Base-by-base conservation (phyloP, 2,797 vertebrate species). In the Alexandromys oeconomus region DNA sequence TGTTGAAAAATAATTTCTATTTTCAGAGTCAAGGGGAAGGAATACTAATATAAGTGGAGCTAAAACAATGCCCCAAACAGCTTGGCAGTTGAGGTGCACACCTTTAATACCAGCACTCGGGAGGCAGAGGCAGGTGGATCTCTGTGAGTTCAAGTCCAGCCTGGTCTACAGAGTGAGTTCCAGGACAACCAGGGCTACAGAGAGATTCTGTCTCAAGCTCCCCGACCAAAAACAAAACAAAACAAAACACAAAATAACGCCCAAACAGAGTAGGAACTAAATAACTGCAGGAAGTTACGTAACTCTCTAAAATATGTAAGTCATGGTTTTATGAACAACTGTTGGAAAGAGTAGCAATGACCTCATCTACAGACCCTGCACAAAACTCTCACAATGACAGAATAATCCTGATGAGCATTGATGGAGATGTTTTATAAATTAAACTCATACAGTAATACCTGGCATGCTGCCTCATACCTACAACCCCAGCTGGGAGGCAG, bases 1-100 rank as follows among this genome's bases (percentile, higher is more conserved):
- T 19, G n/a, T n/a, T 80, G 11, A 89, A 37, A 73, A 57, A 86
- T 34, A 85, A 80, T 65, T n/a, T 8, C 84, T 93, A 86, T 81
- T 82, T 92, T 82, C 40, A 80, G 51, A 31, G 43, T 14, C 59
- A 67, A 5, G n/a, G 63, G 17, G 57, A 74, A 93, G 67, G 74
- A 82, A 92, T 40, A 80, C 15, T 90, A 48, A 96, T 73, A 8
- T 74, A 78, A 89, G 84, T 25, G 73, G 40, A 17, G 40, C 71
- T 54, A 37, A 86, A 86, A 65, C 15, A 86, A 51, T 46, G 19
- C 40, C 71, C 63, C 40, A 78, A 57, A 21, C 19, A 57, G 57
- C 54, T 19, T 5, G 17, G 54, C 57, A 57, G 57, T 57, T 19
- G 6, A 7, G 57, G 57, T 0, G 19, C 57, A 57, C 6, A 17